Conservation (phyloP, 2,888 invertebrate species). For the Peribatodes rhomboidaria region DNA sequence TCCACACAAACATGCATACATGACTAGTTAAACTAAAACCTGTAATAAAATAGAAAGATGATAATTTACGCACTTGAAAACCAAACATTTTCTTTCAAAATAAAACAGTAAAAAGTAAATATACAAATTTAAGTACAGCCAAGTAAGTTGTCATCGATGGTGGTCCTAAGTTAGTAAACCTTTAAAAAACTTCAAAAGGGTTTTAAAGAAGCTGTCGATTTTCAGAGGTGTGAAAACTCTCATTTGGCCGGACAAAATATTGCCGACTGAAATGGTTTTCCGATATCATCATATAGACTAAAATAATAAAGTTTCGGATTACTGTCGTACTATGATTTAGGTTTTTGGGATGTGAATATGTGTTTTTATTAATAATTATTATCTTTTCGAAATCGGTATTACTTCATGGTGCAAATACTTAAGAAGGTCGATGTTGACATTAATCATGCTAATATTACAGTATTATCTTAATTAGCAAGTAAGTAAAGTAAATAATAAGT, state of each 20-base stretch:
- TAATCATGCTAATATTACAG: too few relatives aligned
- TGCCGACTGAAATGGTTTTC: conserved; percentile 19
- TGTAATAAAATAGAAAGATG: too few relatives aligned
- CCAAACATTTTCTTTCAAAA: too few relatives aligned
- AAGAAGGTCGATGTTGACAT: too few relatives aligned
- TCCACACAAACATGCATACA: too few relatives aligned
- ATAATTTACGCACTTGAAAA: too few relatives aligned
- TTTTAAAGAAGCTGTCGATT: conserved; percentile 10
- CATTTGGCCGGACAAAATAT: conserved; percentile 11
- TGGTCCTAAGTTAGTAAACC: not conserved
- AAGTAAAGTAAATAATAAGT: too few relatives aligned
- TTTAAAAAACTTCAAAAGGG: not conserved
- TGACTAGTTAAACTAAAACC: too few relatives aligned
- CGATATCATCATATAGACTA: conserved; percentile 5
- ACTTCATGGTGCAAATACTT: too few relatives aligned
- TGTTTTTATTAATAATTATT: not conserved
- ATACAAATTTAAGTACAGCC: too few relatives aligned
- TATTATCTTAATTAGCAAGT: too few relatives aligned
- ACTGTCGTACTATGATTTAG: not conserved
- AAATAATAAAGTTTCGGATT: not conserved
- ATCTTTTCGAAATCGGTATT: not conserved
- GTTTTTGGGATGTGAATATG: not conserved
- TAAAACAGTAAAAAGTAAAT: too few relatives aligned
- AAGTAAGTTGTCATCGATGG: not conserved
- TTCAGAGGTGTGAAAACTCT: not conserved